phyloP scores from a whole-genome alignment of 2,113 vertebrate genomes.

The Blennius ocellaris region DNA sequence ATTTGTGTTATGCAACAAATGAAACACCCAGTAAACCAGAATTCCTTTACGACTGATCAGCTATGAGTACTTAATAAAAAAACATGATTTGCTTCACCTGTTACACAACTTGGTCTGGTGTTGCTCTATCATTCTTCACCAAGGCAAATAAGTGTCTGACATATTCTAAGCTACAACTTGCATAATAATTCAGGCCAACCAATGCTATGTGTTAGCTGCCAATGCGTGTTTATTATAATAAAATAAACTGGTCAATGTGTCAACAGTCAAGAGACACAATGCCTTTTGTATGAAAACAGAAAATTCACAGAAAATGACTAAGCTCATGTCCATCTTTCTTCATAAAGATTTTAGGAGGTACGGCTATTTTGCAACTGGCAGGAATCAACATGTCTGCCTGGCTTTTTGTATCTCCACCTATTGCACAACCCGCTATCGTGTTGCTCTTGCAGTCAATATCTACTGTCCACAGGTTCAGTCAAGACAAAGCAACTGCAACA shows the following conservation, averaged over 20 bases:
- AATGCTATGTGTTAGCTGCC: too few relatives aligned
- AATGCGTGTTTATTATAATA: too few relatives aligned
- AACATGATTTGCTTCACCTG: too few relatives aligned
- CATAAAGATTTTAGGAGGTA: background rate
- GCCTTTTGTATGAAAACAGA: too few relatives aligned
- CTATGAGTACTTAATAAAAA: too few relatives aligned
- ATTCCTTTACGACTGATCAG: too few relatives aligned
- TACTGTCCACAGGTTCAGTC: background rate
- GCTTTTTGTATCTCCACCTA: background rate
- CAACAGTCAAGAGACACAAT: too few relatives aligned
- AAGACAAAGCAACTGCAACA: background rate
- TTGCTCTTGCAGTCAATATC: background rate
- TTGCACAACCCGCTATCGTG: background rate
- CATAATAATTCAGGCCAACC: too few relatives aligned
- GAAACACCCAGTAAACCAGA: background rate
- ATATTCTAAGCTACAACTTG: too few relatives aligned
- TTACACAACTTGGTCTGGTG: too few relatives aligned
- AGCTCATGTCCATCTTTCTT: background rate
- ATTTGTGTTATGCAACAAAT: background rate
- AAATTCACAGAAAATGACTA: background rate
- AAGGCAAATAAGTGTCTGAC: too few relatives aligned
- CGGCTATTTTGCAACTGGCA: background rate
- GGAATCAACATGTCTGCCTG: slow-evolving; percentile 5
- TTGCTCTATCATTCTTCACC: too few relatives aligned
- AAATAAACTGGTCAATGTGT: background rate